Evolutionary conservation across 2,888 invertebrate genomes (phyloP), one percentile per base, ranked within the genome.

Genomic region (Chymomyza caudatula): DNA sequence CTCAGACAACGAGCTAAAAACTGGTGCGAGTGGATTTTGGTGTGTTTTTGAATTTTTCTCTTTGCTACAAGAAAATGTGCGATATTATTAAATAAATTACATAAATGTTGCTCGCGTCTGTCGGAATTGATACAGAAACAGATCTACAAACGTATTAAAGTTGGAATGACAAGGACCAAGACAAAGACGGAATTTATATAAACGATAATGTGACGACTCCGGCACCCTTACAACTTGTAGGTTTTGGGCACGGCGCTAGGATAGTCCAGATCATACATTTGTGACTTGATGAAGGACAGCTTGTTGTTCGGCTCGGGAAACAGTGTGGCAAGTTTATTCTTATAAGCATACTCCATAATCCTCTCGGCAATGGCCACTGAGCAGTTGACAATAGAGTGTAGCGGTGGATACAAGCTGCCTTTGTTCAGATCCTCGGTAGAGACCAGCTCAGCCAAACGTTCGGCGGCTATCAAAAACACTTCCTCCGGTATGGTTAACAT

Each of bases 381-480:
- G 87, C 97, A 96, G 69, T 95, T 92, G 79, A 95, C 94, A 76
- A 99, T 97, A 69, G 93, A 92, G 47, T 92, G 91, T 13, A 99
- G 92, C 0, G 98, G 97, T 19, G 99, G 99, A 91, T 98, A 99
- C 60, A 99, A 92, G 74, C 97, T 94, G 65, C 98, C 98, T 61
- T 92, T 93, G 0, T 93, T 93, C 82, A 99, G 91, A 90, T 98
- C 95, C 1, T 93, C 92, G 56, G 96, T 93, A 0, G 94, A 93
- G 5, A 98, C 98, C 57, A 96, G 92, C 3, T 94, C 93, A 0
- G 98, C 94, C 63, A 99, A 91, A 60, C 95, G 93, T 94, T 95
- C 93, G 2, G 99, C 98, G 37, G 99, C 95, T 15, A 96, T 93
- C 64, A 99, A 92, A 93, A 99, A 97, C 69, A 97, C 93, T 80